A percentile compares a stretch with the other conserved stretches of the same genome.
phyloP scores from a whole-genome alignment of 2,888 invertebrate species.

The Limnephilus marmoratus region DNA sequence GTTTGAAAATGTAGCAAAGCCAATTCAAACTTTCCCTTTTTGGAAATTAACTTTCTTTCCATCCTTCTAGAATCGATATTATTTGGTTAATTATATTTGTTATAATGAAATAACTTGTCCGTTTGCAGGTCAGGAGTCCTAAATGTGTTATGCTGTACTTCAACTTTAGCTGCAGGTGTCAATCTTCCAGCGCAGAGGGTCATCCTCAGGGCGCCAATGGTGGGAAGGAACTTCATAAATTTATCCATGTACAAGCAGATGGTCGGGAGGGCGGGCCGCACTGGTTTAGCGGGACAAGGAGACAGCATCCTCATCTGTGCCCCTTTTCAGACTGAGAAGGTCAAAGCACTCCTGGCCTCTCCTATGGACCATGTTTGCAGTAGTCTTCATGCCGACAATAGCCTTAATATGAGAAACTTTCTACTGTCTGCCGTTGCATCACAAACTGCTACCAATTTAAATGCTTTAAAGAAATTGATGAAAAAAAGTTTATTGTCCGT shows the following conservation, averaged over 20 bases:
- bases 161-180: conserved; percentile 98
- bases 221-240: conserved; percentile 86
- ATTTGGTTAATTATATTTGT: not conserved
- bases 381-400: conserved; percentile 76
- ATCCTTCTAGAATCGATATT: not conserved
- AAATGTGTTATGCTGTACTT: conserved; percentile 94
- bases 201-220: conserved; percentile 89
- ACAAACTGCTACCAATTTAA: conserved; percentile 73
- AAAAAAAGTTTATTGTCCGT: conserved; percentile 80
- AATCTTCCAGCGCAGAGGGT: conserved; percentile 96
- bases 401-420: conserved; percentile 79
- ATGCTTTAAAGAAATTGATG: conserved; percentile 77
- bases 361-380: conserved; percentile 84
- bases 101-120: not conserved
- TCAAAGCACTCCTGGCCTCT: conserved; percentile 78
- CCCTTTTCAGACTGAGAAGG: conserved; percentile 78
- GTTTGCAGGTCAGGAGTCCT: conserved; percentile 83
- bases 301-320: conserved; percentile 93
- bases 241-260: conserved; percentile 95
- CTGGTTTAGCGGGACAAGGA: conserved; percentile 88
- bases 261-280: conserved; percentile 95
- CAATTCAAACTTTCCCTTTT: not conserved
- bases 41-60: not conserved
- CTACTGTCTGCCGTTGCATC: conserved; percentile 82
- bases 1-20: not conserved